Percentiles rank a stretch among this genome's conserved stretches.
phyloP scores from a whole-genome alignment of 2,888 invertebrate species.

The Caenorhabditis wallacei region DNA sequence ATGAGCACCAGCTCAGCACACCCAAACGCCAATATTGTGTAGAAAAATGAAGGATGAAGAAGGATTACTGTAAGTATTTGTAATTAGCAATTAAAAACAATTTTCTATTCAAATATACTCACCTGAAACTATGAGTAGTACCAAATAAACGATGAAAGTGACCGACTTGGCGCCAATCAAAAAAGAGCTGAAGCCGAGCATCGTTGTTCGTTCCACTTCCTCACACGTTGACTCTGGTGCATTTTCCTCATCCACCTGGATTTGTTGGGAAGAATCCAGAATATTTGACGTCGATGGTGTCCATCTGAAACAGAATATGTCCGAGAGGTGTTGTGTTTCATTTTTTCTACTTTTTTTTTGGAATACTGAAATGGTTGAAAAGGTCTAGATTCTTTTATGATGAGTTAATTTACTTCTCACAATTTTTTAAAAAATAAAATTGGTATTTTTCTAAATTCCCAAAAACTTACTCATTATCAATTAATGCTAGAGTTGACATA shows the following conservation, averaged over 20 bases:
- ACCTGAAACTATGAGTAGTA: constrained; percentile 47
- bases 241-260: constrained; percentile 4
- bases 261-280: constrained; percentile 6
- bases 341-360: background rate
- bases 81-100: background rate
- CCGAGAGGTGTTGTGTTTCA: constrained; percentile 6
- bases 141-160: constrained; percentile 40
- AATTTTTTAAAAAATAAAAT: constrained; percentile 2
- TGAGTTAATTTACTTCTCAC: too few relatives aligned
- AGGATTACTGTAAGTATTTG: constrained; percentile 43
- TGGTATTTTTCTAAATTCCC: background rate
- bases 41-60: constrained; percentile 52
- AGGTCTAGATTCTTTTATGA: too few relatives aligned
- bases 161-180: constrained; percentile 47
- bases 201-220: constrained; percentile 4
- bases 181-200: constrained; percentile 59
- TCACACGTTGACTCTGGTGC: constrained; percentile 12
- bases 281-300: constrained; percentile 25
- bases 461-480: constrained; percentile 57
- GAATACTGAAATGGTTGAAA: too few relatives aligned
- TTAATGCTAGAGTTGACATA: constrained; percentile 26
- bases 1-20: constrained; percentile 43
- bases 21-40: constrained; percentile 53
- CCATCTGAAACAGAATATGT: constrained; percentile 27
- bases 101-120: background rate